Percentiles rank a stretch among this genome's conserved stretches.
phyloP scores from a whole-genome alignment of 2,113 vertebrate genomes.

The Channa argus region DNA sequence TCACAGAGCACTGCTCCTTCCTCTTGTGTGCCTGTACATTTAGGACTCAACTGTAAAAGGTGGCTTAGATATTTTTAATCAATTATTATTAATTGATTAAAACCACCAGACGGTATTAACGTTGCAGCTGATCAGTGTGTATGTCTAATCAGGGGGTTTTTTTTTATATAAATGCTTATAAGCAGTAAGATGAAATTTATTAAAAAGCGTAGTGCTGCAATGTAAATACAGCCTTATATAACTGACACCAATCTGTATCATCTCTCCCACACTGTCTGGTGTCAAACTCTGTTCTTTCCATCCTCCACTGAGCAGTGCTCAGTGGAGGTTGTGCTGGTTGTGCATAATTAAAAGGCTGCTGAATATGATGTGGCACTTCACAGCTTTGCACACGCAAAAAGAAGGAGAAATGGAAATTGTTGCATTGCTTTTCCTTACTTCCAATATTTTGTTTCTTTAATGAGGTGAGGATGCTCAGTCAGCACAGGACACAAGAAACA shows the following conservation, averaged over 20 bases:
- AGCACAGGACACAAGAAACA: background rate
- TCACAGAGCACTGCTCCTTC: background rate
- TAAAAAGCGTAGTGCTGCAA: background rate
- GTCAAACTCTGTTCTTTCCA: constrained; percentile 7
- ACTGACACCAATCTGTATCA: constrained; percentile 17
- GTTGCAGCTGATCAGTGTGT: too few species aligned
- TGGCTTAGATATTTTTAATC: too few species aligned
- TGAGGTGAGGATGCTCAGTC: background rate
- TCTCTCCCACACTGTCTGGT: constrained; percentile 21
- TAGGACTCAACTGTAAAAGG: too few species aligned
- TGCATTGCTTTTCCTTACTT: background rate
- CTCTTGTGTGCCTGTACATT: background rate
- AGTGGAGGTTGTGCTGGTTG: background rate
- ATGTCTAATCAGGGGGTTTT: too few species aligned
- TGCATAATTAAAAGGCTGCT: constrained; percentile 14
- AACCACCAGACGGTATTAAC: too few species aligned
- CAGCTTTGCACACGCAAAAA: background rate
- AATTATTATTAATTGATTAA: too few species aligned
- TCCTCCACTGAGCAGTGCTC: constrained; percentile 6
- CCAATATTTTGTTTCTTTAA: too few species aligned
- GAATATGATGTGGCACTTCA: constrained; percentile 13
- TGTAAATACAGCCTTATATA: constrained; percentile 5
- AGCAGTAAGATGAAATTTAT: background rate
- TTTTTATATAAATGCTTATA: too few species aligned
- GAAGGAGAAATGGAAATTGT: background rate